Base-by-base conservation (phyloP, 2,113 vertebrate species). In the Chloropsis cyanopogon region DNA sequence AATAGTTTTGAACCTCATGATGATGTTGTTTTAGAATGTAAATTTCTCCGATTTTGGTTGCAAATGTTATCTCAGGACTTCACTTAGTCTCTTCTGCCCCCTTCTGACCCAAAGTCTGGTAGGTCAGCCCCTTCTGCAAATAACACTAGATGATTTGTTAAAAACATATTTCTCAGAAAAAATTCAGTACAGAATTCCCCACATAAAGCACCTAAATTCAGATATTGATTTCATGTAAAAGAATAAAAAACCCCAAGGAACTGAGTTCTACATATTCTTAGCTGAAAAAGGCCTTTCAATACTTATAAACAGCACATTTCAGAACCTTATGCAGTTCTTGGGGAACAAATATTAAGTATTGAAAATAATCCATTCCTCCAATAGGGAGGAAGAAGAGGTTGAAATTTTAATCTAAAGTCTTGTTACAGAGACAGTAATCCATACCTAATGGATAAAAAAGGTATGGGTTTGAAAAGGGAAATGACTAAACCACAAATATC, bases 401-500 rank as follows among this genome's bases (percentile, higher is more conserved):
- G 20, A 79, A 82, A 71, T 29, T 26, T 50, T 50, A 50, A 57
- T 25, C 4, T 9, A 37, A 37, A 56, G 4, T 31, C 26, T 39
- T 71, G 35, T 68, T 39, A 69, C 22, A 44, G 20, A 81, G 16
- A 84, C 6, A 70, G 18, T 39, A 88, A 42, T 11, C 4, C 4
- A 39, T 9, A 25, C 3, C 37, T 46, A 64, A 49, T 37, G 16
- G 16, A 70, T 23, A n/a, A 22, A 60, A 65, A 64, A 63, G 4
- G 16, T 18, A 39, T 0, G 11, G 3, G 9, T 44, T 65, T 79
- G 15, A 44, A 53, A 79, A 37, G 23, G 25, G 25, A 46, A 54
- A 54, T 29, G 3, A 65, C 2, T 0, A 88, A 78, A 6, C 0
- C 4, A 14, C 17, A 11, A n/a, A 10, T 3, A 25, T 21, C 14